A percentile compares a stretch with the other conserved stretches of the same genome.
phyloP scores from a whole-genome alignment of 2,888 invertebrate genomes.

The Drosophila austrosaltans region DNA sequence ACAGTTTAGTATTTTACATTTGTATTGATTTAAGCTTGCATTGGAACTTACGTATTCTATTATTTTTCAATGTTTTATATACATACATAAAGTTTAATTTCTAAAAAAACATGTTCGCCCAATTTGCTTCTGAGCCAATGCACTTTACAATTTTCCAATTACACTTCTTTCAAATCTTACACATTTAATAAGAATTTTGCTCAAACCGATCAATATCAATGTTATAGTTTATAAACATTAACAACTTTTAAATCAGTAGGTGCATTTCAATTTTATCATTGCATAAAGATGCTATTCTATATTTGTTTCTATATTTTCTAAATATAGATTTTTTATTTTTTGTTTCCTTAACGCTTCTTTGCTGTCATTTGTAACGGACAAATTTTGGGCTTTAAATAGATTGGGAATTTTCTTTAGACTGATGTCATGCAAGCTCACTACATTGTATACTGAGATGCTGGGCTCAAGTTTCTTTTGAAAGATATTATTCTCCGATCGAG shows the following conservation, averaged over 20 bases:
- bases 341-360: conserved; percentile 13
- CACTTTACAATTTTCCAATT: too few species aligned
- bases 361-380: conserved; percentile 44
- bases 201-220: neutral
- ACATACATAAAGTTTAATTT: neutral
- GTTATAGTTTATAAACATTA: neutral
- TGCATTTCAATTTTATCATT: neutral
- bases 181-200: neutral
- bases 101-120: neutral
- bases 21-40: neutral
- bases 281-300: neutral
- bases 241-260: neutral
- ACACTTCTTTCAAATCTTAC: neutral
- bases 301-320: neutral
- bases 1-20: neutral
- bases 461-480: conserved; percentile 54
- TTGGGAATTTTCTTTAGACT: conserved; percentile 55
- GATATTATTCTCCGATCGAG: conserved; percentile 73
- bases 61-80: neutral
- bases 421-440: conserved; percentile 70
- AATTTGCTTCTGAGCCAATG: neutral
- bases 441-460: conserved; percentile 62
- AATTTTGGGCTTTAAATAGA: conserved; percentile 36
- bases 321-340: conserved; percentile 7
- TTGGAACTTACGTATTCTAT: neutral